phyloP scores from a whole-genome alignment of 2,888 invertebrate genomes.

The Scrobipalpa atriplicella region DNA sequence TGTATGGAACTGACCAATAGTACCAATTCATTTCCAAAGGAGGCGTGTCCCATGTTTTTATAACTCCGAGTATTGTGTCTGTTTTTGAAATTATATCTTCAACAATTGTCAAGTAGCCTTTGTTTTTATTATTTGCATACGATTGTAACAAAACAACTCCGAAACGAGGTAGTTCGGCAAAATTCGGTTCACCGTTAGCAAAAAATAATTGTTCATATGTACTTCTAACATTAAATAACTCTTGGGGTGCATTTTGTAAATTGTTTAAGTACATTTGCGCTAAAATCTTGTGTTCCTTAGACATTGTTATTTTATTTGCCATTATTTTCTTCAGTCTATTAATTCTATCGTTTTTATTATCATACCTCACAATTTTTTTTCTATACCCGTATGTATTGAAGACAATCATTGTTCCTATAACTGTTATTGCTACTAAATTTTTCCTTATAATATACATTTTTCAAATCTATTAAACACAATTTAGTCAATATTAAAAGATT shows the following conservation, averaged over 20 bases:
- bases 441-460: too few species aligned
- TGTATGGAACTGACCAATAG: neutral
- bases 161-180: neutral
- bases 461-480: too few species aligned
- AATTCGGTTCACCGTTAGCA: neutral
- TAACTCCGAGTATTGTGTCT: neutral
- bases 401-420: neutral
- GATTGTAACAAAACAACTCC: neutral
- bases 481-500: too few species aligned
- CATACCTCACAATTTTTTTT: neutral
- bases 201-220: neutral
- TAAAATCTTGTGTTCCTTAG: neutral
- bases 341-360: neutral
- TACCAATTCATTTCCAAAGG: neutral
- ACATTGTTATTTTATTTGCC: neutral
- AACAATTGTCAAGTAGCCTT: neutral
- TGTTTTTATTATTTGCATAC: neutral
- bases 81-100: conserved; percentile 2
- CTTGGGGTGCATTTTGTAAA: too few species aligned
- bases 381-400: neutral
- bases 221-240: neutral
- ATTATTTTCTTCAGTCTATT: neutral
- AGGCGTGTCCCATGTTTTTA: neutral
- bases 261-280: neutral
- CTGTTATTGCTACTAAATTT: neutral